phyloP scores from a whole-genome alignment of 2,888 invertebrate species.

The Tetragnatha montana region DNA sequence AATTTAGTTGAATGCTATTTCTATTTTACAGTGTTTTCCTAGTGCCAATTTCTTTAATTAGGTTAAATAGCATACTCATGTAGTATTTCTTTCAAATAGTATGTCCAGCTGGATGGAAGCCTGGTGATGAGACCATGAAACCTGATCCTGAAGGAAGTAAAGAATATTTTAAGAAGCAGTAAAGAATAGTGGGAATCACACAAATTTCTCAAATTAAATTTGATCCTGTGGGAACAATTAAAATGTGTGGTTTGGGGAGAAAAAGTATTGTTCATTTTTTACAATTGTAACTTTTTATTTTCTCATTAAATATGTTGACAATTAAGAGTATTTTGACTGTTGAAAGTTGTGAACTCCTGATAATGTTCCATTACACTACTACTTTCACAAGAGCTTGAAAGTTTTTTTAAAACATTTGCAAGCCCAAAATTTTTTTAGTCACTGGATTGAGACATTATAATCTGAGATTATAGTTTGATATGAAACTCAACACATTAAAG shows the following conservation, averaged over 20 bases:
- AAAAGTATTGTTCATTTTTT: neutral
- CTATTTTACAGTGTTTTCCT: no score
- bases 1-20: no score
- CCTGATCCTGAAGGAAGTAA: conserved; percentile 89
- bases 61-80: neutral
- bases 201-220: neutral
- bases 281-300: neutral
- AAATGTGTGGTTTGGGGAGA: neutral
- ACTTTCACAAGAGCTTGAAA: no score
- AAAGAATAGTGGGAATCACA: neutral
- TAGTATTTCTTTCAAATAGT: conserved; percentile 38
- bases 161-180: conserved; percentile 82
- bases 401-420: no score
- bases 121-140: conserved; percentile 94
- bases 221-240: conserved; percentile 15
- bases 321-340: no score
- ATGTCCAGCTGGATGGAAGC: conserved; percentile 89
- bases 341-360: no score
- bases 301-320: neutral
- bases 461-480: no score
- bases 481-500: no score
- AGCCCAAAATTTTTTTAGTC: no score
- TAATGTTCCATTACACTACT: no score
- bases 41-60: no score
- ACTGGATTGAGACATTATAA: no score